A percentile compares a stretch with the other conserved stretches of the same genome.
These are phyloP conservation scores for Drosophila lacicola DNA, from an alignment of 2,888 invertebrate species.

Conservation along the genomic window DNA sequence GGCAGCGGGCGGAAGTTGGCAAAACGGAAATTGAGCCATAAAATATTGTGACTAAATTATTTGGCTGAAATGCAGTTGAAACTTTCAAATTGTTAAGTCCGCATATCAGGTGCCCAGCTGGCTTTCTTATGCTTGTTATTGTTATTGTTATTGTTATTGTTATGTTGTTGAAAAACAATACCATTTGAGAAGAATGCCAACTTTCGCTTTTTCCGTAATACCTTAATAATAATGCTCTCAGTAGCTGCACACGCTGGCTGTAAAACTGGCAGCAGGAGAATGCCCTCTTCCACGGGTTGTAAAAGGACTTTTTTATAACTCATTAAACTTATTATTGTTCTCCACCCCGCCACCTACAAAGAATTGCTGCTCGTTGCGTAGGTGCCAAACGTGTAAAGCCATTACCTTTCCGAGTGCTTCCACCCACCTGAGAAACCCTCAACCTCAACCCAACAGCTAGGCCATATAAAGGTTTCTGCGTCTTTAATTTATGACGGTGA, in stretches of 20 bases:
- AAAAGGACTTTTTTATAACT: conserved; percentile 65
- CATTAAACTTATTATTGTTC: conserved; percentile 73
- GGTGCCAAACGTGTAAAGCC: conserved; percentile 50
- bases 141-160: conserved; percentile 5
- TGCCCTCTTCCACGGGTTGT: conserved; percentile 33
- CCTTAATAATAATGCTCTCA: conserved; percentile 14
- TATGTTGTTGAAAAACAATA: background rate
- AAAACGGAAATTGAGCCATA: conserved; percentile 78
- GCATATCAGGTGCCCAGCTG: conserved; percentile 34
- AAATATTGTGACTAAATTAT: conserved; percentile 60
- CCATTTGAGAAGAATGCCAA: conserved; percentile 1
- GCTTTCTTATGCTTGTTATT: background rate
- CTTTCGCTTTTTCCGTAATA: conserved; percentile 14
- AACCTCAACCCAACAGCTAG: background rate
- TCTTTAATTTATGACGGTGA: conserved; percentile 45
- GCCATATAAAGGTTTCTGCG: conserved; percentile 2
- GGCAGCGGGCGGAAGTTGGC: conserved; percentile 67
- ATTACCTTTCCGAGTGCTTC: conserved; percentile 12
- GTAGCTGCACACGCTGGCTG: conserved; percentile 16
- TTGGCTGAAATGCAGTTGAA: conserved; percentile 36
- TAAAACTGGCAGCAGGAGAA: conserved; percentile 16
- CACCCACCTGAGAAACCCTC: background rate
- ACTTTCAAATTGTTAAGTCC: conserved; percentile 31
- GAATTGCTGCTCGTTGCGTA: conserved; percentile 10
- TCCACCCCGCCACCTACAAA: conserved; percentile 3